Evolutionary conservation across 2,113 vertebrate species (phyloP).

Genomic region (Loxodonta africana): DNA sequence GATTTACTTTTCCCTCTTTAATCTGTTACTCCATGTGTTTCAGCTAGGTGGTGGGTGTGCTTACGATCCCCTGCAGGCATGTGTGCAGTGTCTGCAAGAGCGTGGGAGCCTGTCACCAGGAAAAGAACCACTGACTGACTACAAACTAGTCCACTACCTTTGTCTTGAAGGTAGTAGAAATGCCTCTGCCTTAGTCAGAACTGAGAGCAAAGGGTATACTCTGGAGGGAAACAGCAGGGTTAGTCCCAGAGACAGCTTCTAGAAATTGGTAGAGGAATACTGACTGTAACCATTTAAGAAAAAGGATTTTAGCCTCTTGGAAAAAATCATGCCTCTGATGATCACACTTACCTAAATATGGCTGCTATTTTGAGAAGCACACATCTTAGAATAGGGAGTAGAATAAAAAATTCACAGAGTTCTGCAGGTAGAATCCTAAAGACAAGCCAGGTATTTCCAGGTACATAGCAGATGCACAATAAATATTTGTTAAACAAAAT

Average conservation of each 20-base stretch:
- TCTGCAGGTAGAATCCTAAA: neutral
- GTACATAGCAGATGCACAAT: neutral
- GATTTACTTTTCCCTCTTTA: neutral
- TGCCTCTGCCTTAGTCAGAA: neutral
- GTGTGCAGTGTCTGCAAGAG: neutral
- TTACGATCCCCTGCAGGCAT: neutral
- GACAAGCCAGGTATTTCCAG: neutral
- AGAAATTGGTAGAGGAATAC: neutral
- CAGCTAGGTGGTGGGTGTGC: neutral
- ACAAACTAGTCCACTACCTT: neutral
- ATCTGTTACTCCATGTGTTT: neutral
- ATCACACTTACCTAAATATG: neutral
- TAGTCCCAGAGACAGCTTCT: neutral
- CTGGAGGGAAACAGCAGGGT: neutral
- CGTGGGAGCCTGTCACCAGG: neutral
- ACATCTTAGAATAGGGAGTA: neutral
- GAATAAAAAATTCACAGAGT: neutral
- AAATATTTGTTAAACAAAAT: neutral
- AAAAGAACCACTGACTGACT: neutral
- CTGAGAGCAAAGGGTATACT: neutral
- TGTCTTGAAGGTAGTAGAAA: too few species aligned
- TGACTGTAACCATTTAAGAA: neutral
- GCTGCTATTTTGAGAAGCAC: neutral
- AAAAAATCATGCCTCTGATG: neutral
- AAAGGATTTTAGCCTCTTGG: neutral